phyloP scores from a whole-genome alignment of 1,140 invertebrate genomes.

The Cydia fagiglandana region DNA sequence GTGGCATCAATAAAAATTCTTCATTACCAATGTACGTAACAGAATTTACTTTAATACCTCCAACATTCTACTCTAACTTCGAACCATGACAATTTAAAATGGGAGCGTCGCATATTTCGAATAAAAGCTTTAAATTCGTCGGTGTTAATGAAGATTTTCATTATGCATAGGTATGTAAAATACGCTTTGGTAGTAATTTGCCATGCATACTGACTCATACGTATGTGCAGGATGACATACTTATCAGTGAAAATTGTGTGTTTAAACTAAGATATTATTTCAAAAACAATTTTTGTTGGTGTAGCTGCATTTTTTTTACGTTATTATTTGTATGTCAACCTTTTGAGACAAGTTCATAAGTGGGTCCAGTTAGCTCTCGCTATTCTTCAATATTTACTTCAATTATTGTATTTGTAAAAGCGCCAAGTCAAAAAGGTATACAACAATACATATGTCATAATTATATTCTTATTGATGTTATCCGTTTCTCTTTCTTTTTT shows the following conservation, averaged over 20 bases:
- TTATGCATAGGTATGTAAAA: not conserved
- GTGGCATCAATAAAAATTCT: slow-evolving; percentile 49
- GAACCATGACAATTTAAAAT: not conserved
- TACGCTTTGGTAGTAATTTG: not conserved
- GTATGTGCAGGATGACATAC: not conserved
- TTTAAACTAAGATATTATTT: not conserved
- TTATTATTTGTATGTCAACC: not conserved
- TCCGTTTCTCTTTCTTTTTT: too few species aligned
- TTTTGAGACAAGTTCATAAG: not conserved
- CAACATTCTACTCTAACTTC: slow-evolving; percentile 6
- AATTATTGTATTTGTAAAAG: too few species aligned
- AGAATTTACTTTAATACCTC: slow-evolving; percentile 35
- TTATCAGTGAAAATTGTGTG: not conserved
- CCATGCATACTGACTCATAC: slow-evolving; percentile 26
- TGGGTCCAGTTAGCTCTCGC: too few species aligned
- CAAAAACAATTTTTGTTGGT: not conserved
- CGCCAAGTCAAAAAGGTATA: too few species aligned
- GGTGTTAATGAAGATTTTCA: slow-evolving; percentile 20
- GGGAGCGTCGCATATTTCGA: not conserved
- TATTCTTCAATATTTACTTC: too few species aligned
- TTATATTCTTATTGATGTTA: too few species aligned
- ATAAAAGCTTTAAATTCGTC: not conserved
- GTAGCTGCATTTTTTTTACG: not conserved
- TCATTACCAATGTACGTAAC: slow-evolving; percentile 42
- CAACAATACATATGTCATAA: too few species aligned